phyloP scores from a whole-genome alignment of 2,113 vertebrate genomes.

The Mormyrus lacerda region DNA sequence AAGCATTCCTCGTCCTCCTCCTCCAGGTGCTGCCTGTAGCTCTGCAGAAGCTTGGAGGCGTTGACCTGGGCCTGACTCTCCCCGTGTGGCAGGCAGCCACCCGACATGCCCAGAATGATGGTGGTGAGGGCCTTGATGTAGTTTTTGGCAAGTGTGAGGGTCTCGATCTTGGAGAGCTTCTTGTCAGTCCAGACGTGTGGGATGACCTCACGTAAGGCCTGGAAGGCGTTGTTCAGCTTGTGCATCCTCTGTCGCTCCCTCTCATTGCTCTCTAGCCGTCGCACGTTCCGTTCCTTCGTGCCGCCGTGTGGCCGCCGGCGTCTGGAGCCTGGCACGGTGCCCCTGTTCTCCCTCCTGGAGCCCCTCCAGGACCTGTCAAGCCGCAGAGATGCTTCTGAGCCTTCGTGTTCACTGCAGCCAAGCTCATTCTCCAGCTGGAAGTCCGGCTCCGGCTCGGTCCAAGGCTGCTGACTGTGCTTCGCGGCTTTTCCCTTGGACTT shows the following conservation, averaged over 20 bases:
- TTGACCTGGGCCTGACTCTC: constrained; percentile 50
- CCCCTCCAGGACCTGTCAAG: constrained; percentile 53
- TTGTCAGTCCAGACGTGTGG: constrained; percentile 86
- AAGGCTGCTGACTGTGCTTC: constrained; percentile 54
- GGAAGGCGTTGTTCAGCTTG: constrained; percentile 97
- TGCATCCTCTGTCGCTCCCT: constrained; percentile 94
- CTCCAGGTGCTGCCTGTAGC: constrained; percentile 73
- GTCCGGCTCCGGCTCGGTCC: constrained; percentile 52
- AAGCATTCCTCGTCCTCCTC: constrained; percentile 65
- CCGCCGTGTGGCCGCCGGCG: constrained; percentile 48
- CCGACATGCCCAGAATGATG: constrained; percentile 86
- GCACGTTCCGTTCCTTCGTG: constrained; percentile 70
- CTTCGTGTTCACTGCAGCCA: constrained; percentile 64
- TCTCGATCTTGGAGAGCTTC: constrained; percentile 98
- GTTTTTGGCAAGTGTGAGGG: constrained; percentile 92
- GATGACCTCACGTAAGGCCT: constrained; percentile 86
- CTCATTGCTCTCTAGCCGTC: constrained; percentile 92
- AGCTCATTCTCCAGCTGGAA: constrained; percentile 41
- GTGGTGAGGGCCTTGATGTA: constrained; percentile 95
- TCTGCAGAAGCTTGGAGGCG: constrained; percentile 70
- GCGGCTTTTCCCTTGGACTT: constrained; percentile 80
- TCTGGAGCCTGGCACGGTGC: constrained; percentile 22
- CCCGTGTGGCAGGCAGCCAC: constrained; percentile 58
- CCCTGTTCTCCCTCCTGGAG: constrained; percentile 16
- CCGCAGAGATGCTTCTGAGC: constrained; percentile 61